These are phyloP conservation scores for Ptychodera flava DNA, from an alignment of 35 echinoderm and acorn worm genomes.

Conservation along the genomic window DNA sequence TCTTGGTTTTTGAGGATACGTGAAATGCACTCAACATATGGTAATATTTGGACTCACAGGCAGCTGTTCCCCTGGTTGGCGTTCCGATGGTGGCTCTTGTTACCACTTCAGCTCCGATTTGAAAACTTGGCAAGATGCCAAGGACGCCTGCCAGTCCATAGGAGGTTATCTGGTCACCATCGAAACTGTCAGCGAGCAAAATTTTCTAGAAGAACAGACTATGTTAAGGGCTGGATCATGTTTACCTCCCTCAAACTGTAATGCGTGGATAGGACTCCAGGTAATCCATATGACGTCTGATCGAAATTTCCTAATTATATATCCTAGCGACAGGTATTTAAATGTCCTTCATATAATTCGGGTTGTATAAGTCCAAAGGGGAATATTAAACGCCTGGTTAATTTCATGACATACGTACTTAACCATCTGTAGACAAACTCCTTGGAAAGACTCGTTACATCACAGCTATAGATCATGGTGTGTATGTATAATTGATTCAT, in stretches of 20 bases:
- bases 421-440: too few species aligned
- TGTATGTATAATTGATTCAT: too few species aligned
- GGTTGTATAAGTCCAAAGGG: too few species aligned
- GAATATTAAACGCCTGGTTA: too few species aligned
- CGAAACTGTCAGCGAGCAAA: conserved; percentile 25
- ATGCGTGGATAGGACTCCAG: not conserved
- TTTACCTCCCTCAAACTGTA: not conserved
- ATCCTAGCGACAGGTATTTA: too few species aligned
- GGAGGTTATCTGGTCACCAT: conserved; percentile 46
- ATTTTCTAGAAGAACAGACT: conserved; percentile 27
- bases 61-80: conserved; percentile 47
- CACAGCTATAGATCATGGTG: too few species aligned
- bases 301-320: too few species aligned
- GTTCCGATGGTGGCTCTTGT: conserved; percentile 36
- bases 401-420: too few species aligned
- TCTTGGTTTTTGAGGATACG: not conserved
- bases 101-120: conserved; percentile 57
- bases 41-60: not conserved
- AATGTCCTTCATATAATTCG: too few species aligned
- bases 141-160: conserved; percentile 29
- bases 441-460: too few species aligned
- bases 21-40: not conserved
- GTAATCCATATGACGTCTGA: too few species aligned
- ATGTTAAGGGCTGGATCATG: not conserved
- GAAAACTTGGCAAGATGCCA: conserved; percentile 37